These are phyloP conservation scores for Taurulus bubalis DNA, from an alignment of 2,113 vertebrate species.

Conservation along the genomic window DNA sequence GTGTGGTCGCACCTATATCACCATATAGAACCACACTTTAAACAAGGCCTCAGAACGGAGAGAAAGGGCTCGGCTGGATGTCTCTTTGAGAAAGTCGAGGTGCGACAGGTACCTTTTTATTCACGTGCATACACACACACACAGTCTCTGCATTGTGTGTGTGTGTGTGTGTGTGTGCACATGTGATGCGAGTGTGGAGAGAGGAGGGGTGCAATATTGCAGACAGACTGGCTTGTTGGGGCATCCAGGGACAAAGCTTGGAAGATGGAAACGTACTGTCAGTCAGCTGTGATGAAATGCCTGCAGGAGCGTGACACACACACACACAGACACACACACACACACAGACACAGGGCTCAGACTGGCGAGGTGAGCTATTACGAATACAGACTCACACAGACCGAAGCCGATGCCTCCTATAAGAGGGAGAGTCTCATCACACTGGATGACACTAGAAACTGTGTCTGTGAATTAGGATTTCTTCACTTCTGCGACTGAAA, in stretches of 20 bases:
- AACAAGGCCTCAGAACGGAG: not conserved
- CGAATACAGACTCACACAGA: constrained; percentile 3
- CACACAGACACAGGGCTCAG: constrained; percentile 17
- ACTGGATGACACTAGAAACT: not conserved
- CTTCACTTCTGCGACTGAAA: not conserved
- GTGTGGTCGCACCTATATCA: not conserved
- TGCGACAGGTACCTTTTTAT: constrained; percentile 1
- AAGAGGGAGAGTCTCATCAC: not conserved
- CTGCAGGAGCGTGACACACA: constrained; percentile 52
- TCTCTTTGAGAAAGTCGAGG: constrained; percentile 16
- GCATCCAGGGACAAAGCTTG: constrained; percentile 51
- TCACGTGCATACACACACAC: not conserved
- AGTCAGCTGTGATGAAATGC: constrained; percentile 64
- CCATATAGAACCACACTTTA: not conserved
- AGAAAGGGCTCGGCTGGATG: constrained; percentile 9
- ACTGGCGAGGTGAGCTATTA: constrained; percentile 20
- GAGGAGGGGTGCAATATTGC: not conserved
- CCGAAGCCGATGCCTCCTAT: not conserved
- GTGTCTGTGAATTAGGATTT: constrained; percentile 5
- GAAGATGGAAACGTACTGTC: constrained; percentile 61
- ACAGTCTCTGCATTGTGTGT: not conserved
- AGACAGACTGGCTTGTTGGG: constrained; percentile 40
- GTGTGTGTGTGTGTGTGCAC: not conserved
- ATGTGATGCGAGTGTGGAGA: not conserved
- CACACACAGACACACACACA: constrained; percentile 26